Evolutionary conservation across 1,140 invertebrate genomes (phyloP).

Genomic region (Cotesia chilonis): DNA sequence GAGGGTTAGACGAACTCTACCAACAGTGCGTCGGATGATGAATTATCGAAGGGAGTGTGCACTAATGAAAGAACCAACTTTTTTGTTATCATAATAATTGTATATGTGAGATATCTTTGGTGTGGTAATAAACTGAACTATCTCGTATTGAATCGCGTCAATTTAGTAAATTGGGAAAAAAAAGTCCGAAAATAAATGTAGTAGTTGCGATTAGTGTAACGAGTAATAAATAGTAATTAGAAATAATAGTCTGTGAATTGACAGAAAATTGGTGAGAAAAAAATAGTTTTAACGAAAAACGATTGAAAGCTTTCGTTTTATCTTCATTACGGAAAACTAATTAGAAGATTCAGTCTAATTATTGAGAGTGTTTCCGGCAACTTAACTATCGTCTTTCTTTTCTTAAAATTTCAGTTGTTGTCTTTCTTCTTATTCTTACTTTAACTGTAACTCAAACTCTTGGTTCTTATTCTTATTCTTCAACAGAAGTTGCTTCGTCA

Average conservation of each 20-base stretch:
- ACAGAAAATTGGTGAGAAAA: background rate
- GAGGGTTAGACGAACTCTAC: conserved; percentile 54
- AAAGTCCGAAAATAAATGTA: too few relatives aligned
- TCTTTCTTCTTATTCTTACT: conserved; percentile 15
- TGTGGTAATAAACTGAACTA: too few relatives aligned
- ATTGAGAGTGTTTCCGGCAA: conserved; percentile 25
- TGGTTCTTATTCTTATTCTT: background rate
- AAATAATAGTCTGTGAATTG: too few relatives aligned
- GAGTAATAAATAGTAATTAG: too few relatives aligned
- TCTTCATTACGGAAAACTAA: background rate
- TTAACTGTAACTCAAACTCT: too few relatives aligned
- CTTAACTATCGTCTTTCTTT: conserved; percentile 23
- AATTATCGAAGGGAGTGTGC: conserved; percentile 48
- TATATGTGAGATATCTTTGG: background rate
- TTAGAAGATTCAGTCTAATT: conserved; percentile 30
- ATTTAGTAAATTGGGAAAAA: too few relatives aligned
- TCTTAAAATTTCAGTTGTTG: conserved; percentile 31
- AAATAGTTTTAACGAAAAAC: conserved; percentile 6
- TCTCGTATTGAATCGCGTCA: too few relatives aligned
- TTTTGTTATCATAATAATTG: conserved; percentile 53
- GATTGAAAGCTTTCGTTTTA: conserved; percentile 6
- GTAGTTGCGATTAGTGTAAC: too few relatives aligned
- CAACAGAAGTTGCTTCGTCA: background rate
- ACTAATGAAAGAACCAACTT: conserved; percentile 59
- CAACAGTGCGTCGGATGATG: conserved; percentile 58